These are phyloP conservation scores for Oryzias dopingdopingensis DNA, from an alignment of 2,797 vertebrate genomes.

Conservation along the genomic window DNA sequence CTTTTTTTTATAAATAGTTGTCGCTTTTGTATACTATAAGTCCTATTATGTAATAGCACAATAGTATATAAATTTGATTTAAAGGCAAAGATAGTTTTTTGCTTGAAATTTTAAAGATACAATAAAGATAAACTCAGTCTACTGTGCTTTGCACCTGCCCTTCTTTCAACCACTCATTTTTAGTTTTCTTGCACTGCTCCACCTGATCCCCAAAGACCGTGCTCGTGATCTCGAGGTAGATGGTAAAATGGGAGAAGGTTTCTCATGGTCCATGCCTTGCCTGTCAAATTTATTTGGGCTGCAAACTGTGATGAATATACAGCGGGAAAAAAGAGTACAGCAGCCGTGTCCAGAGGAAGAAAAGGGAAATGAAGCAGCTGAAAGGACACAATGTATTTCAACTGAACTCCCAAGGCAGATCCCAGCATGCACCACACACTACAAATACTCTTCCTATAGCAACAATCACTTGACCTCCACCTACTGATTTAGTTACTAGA, in stretches of 20 bases:
- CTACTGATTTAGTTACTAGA: no score
- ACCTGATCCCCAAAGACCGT: constrained; percentile 22
- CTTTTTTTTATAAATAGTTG: no score
- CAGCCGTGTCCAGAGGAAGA: constrained; percentile 36
- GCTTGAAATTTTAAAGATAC: neutral
- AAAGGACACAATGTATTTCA: constrained; percentile 52
- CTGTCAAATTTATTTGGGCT: constrained; percentile 58
- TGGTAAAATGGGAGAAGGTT: constrained; percentile 38
- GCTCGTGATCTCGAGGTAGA: constrained; percentile 41
- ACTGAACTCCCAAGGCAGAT: constrained; percentile 46
- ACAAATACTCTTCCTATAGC: neutral
- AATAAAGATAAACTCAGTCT: constrained; percentile 6
- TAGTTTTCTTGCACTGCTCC: constrained; percentile 7
- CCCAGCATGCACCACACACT: constrained; percentile 11
- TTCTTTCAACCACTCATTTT: constrained; percentile 6
- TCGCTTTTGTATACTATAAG: no score
- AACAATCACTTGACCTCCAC: neutral
- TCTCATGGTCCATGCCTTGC: constrained; percentile 52
- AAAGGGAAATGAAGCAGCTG: constrained; percentile 55
- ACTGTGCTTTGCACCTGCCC: constrained; percentile 10
- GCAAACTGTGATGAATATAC: constrained; percentile 61
- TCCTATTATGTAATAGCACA: no score
- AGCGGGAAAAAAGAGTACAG: constrained; percentile 35
- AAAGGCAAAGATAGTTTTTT: constrained; percentile 10
- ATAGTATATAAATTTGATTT: neutral